Conservation (phyloP, 2,113 vertebrate genomes). For the Regulus satrapa region DNA sequence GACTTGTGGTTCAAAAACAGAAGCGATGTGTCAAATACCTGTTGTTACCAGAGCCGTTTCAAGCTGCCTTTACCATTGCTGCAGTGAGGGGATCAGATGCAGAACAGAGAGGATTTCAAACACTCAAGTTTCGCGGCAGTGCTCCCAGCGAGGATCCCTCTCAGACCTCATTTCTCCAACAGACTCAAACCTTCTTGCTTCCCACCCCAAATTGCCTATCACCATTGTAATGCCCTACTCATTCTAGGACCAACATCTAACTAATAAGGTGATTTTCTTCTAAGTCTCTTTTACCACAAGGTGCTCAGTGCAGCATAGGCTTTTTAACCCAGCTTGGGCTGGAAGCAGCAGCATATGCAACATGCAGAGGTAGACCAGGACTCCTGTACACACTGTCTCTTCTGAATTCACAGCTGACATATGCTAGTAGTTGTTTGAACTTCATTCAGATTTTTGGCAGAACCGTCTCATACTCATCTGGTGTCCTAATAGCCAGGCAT, state of each 20-base stretch:
- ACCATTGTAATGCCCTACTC: rapidly evolving
- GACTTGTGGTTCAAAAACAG: not conserved
- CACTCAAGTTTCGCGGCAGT: not conserved
- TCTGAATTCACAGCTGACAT: not conserved
- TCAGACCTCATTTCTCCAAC: not conserved
- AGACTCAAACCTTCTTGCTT: not conserved
- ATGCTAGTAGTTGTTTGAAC: not conserved
- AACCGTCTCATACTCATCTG: not conserved
- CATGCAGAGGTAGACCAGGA: not conserved
- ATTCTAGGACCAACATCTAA: not conserved
- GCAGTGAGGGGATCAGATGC: not conserved
- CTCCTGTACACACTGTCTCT: not conserved
- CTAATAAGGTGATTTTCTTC: too few species aligned
- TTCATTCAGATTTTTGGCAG: not conserved
- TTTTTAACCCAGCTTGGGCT: not conserved
- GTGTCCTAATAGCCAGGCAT: not conserved
- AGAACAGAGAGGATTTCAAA: not conserved
- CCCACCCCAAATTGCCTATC: not conserved
- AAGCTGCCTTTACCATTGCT: not conserved
- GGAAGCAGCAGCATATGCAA: not conserved
- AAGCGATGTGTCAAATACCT: not conserved
- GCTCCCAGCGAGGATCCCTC: rapidly evolving
- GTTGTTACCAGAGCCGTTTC: not conserved
- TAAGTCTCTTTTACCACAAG: not conserved
- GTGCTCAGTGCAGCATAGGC: not conserved